phyloP scores from a whole-genome alignment of 2,113 vertebrate species.

The Felis catus region DNA sequence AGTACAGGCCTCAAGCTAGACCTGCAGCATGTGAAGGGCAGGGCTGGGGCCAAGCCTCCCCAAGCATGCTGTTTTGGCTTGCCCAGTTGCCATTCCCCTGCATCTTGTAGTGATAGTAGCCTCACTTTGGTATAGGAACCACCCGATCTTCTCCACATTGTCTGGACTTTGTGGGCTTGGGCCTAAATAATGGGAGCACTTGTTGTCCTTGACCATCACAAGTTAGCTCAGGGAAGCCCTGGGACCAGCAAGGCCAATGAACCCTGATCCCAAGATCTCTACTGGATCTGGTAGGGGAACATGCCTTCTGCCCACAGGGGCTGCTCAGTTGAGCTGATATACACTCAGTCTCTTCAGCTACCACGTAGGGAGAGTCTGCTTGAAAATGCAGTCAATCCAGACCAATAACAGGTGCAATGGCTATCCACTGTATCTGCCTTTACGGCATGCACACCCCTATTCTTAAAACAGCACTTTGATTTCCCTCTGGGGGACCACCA shows the following conservation, averaged over 20 bases:
- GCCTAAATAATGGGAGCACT: not conserved
- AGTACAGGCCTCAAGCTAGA: not conserved
- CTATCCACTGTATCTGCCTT: not conserved
- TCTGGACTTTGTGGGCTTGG: not conserved
- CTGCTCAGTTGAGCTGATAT: not conserved
- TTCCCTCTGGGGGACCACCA: not conserved
- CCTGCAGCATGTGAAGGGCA: not conserved
- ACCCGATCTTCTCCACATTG: fast-evolving
- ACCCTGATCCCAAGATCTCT: not conserved
- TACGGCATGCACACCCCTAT: too few relatives aligned
- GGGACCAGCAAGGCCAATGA: not conserved
- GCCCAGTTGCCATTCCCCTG: fast-evolving
- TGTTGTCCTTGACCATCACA: not conserved
- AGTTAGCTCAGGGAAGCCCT: not conserved
- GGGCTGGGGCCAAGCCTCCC: not conserved
- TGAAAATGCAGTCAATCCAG: not conserved
- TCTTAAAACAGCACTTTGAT: not conserved
- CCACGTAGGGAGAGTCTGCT: fast-evolving
- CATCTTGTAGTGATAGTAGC: not conserved
- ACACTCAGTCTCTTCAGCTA: not conserved
- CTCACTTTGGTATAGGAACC: not conserved
- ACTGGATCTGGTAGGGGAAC: not conserved
- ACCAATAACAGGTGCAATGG: not conserved
- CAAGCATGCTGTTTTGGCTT: not conserved
- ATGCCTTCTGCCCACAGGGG: not conserved